Evolutionary conservation across 2,888 invertebrate species (phyloP), one percentile per base, ranked within the genome.

Genomic region (Nymphalis polychloros): DNA sequence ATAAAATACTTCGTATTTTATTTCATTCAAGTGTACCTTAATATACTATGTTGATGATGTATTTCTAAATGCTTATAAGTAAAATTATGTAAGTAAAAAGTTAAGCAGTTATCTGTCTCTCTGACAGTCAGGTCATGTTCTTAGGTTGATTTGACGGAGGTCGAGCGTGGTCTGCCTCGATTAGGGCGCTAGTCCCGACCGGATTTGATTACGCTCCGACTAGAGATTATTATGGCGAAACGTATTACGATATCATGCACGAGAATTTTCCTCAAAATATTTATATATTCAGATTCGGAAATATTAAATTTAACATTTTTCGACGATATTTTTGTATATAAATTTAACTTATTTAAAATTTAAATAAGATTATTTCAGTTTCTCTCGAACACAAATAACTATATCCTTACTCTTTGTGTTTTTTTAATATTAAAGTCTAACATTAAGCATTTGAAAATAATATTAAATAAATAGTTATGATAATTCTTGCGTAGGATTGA

Each of bases 101-200:
- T 55, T 7, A 59, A 57, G 19, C 49, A 81, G 83, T 83, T 88
- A 87, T 88, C 88, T 77, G 77, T 71, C 76, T 71, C 68, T 77
- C 60, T 82, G 87, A 87, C 85, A 87, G 81, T 81, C 82, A 78
- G 83, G 78, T 79, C 84, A 81, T 82, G 84, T 85, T 84, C 82
- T 82, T 85, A 63, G 68, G 59, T 50, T 68, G 64, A 68, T 68
- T 71, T 71, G 70, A 91, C 83, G 84, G 83, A 86, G 90, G 90
- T 90, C 84, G 83, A 81, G 89, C 83, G 84, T 89, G 89, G 83
- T 76, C 77, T 73, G 80, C 79, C 82, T 84, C 86, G 90, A 90
- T 89, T 89, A 88, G 82, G 78, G 77, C 79, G 76, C 66, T 61
- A 66, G 66, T 79, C 78, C 81, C 82, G 78, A 76, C 80, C 84